phyloP scores from a whole-genome alignment of 1,140 invertebrate genomes.

The Lasaia peninsularis region DNA sequence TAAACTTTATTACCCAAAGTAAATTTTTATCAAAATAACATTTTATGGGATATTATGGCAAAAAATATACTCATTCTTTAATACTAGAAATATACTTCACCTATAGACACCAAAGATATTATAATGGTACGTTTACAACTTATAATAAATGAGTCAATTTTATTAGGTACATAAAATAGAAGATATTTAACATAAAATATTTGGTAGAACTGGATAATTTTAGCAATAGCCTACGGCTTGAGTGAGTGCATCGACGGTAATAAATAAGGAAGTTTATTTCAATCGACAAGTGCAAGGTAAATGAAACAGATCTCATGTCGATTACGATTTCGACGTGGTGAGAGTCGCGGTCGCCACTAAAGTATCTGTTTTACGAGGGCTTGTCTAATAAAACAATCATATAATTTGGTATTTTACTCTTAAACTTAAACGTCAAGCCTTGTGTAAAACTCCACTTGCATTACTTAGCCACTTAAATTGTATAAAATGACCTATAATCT shows the following conservation, averaged over 20 bases:
- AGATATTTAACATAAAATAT: too few relatives aligned
- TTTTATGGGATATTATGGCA: too few relatives aligned
- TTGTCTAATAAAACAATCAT: constrained; percentile 68
- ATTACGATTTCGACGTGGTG: constrained; percentile 32
- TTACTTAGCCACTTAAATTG: neutral
- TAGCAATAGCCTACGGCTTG: neutral
- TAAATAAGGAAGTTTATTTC: constrained; percentile 37
- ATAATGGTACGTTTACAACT: too few relatives aligned
- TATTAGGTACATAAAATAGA: too few relatives aligned
- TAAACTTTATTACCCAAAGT: too few relatives aligned
- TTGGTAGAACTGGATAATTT: too few relatives aligned
- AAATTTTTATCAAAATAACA: too few relatives aligned
- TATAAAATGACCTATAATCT: constrained; percentile 8
- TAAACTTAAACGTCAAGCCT: neutral
- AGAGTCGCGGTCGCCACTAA: constrained; percentile 37
- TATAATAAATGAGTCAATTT: too few relatives aligned
- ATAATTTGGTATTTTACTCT: constrained; percentile 40
- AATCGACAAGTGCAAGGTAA: constrained; percentile 41
- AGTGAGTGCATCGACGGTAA: constrained; percentile 30
- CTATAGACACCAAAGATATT: too few relatives aligned
- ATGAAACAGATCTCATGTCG: constrained; percentile 53
- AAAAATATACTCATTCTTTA: too few relatives aligned
- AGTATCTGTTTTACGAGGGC: constrained; percentile 47
- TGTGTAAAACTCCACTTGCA: constrained; percentile 31
- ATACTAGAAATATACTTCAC: too few relatives aligned